phyloP scores from a whole-genome alignment of 2,113 vertebrate species.

The Daubentonia madagascariensis region DNA sequence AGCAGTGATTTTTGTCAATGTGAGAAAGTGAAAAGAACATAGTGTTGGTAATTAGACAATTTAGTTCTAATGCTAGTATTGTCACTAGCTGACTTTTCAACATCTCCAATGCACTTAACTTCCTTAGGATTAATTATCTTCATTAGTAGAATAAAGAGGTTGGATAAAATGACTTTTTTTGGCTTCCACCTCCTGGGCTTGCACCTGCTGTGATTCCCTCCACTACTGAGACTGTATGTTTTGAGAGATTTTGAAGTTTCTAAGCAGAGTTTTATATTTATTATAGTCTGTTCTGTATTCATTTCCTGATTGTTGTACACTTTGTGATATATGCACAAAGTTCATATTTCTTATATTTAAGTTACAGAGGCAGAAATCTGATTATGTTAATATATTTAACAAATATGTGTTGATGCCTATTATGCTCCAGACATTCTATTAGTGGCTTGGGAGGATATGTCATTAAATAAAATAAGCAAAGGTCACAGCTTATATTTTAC shows the following conservation, averaged over 20 bases:
- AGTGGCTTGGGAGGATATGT: not conserved
- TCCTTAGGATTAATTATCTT: not conserved
- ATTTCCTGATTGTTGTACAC: not conserved
- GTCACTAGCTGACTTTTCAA: not conserved
- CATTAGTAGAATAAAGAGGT: not conserved
- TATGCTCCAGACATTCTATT: not conserved
- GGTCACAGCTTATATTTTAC: not conserved
- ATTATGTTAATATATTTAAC: not conserved
- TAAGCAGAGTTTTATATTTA: not conserved
- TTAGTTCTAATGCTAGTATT: constrained; percentile 33
- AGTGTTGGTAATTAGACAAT: constrained; percentile 14
- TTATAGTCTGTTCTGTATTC: not conserved
- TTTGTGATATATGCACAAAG: not conserved
- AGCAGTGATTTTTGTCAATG: constrained; percentile 1
- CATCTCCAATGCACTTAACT: not conserved
- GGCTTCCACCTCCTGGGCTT: not conserved
- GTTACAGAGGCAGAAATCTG: not conserved
- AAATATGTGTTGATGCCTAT: not conserved
- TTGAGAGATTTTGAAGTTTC: not conserved
- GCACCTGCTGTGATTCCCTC: not conserved
- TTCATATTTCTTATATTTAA: not conserved
- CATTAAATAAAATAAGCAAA: constrained; percentile 3
- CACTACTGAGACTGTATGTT: not conserved
- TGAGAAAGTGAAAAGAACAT: constrained; percentile 9
- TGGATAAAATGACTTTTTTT: not conserved